Conservation (phyloP, 2,888 invertebrate genomes). For the Napeogenes inachia region DNA sequence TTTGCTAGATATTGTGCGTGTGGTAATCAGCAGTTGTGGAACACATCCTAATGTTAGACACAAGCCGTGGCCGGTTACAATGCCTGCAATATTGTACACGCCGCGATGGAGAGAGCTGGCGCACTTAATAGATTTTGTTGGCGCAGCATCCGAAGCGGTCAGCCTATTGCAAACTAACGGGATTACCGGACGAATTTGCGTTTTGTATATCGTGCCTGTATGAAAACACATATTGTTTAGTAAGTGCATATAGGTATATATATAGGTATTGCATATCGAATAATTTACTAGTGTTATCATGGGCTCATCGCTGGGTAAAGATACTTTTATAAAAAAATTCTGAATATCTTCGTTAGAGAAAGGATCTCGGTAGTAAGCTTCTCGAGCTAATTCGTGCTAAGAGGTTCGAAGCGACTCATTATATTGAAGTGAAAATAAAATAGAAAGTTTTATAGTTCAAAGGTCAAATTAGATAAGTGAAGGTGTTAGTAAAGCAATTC, state of each 20-base stretch:
- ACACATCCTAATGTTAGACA: slow-evolving; percentile 59
- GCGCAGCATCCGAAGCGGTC: slow-evolving; percentile 57
- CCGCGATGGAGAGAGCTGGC: slow-evolving; percentile 64
- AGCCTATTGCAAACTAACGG: slow-evolving; percentile 66
- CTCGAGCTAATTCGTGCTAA: slow-evolving; percentile 15
- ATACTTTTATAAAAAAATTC: slow-evolving; percentile 16
- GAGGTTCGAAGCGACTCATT: slow-evolving; percentile 25
- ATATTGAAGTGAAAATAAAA: slow-evolving; percentile 22
- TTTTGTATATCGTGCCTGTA: slow-evolving; percentile 53
- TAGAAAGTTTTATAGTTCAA: slow-evolving; percentile 21
- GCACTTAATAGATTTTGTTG: slow-evolving; percentile 75
- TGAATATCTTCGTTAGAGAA: slow-evolving; percentile 50
- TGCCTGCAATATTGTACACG: slow-evolving; percentile 61
- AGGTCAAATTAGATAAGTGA: slow-evolving; percentile 17
- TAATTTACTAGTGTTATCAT: slow-evolving; percentile 23
- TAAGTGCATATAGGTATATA: slow-evolving; percentile 13
- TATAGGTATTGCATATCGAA: slow-evolving; percentile 20
- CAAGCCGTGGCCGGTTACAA: slow-evolving; percentile 53
- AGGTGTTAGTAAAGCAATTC: slow-evolving; percentile 9
- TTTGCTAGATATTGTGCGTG: slow-evolving; percentile 79
- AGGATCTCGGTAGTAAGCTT: slow-evolving; percentile 17
- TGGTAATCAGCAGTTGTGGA: slow-evolving; percentile 67
- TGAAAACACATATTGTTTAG: slow-evolving; percentile 45
- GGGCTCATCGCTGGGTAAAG: slow-evolving; percentile 16
- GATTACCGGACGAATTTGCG: slow-evolving; percentile 67